These are phyloP conservation scores for Calliscelio sp. DNA, from an alignment of 2,888 invertebrate genomes.

Conservation along the genomic window DNA sequence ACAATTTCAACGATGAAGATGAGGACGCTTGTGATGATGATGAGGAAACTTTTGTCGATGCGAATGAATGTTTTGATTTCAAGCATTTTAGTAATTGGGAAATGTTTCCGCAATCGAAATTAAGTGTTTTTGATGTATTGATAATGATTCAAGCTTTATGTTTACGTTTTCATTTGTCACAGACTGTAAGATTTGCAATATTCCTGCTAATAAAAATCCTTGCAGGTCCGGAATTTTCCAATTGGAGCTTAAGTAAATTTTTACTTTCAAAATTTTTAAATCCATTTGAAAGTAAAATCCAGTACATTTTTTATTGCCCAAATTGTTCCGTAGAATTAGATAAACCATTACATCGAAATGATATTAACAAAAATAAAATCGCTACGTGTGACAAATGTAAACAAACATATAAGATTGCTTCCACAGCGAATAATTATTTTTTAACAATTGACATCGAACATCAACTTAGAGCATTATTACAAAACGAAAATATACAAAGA, in stretches of 20 bases:
- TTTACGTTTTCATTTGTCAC: constrained; percentile 50
- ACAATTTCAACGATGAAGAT: constrained; percentile 3
- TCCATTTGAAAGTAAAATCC: constrained; percentile 32
- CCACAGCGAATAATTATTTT: constrained; percentile 43
- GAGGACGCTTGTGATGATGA: constrained; percentile 10
- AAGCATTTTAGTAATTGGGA: constrained; percentile 46
- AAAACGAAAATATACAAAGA: constrained; percentile 25
- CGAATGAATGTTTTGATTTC: constrained; percentile 8
- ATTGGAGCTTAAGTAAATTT: constrained; percentile 45
- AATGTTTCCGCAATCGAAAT: constrained; percentile 57
- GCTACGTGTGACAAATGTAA: constrained; percentile 17
- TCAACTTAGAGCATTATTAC: constrained; percentile 30
- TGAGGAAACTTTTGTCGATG: constrained; percentile 22
- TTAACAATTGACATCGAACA: constrained; percentile 24
- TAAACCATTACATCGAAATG: constrained; percentile 13
- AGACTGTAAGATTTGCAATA: constrained; percentile 43
- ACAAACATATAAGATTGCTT: constrained; percentile 30
- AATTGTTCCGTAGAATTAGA: constrained; percentile 17
- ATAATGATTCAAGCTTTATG: constrained; percentile 57
- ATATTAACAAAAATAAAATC: constrained; percentile 22
- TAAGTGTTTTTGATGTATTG: constrained; percentile 46
- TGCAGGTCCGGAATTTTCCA: constrained; percentile 59
- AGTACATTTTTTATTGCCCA: constrained; percentile 49
- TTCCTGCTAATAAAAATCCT: constrained; percentile 43
- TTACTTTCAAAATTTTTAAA: constrained; percentile 21